These are phyloP conservation scores for Rhyacophila evoluta DNA, from an alignment of 2,888 invertebrate species.

Conservation along the genomic window DNA sequence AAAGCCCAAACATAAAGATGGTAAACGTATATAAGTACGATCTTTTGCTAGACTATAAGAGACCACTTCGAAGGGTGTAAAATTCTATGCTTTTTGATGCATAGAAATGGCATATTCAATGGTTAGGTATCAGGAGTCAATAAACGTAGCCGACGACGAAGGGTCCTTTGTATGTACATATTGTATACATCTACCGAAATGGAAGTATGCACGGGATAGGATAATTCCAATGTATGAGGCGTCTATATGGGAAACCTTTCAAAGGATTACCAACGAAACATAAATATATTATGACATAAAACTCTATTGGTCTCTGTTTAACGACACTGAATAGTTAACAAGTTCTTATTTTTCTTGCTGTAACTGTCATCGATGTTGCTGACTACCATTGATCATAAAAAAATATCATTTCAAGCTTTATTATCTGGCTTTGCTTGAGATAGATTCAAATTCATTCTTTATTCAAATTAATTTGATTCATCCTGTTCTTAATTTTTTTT, in stretches of 20 bases:
- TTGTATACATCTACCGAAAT: neutral
- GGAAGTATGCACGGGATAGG: neutral
- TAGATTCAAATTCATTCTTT: no score
- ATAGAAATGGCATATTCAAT: slow-evolving; percentile 48
- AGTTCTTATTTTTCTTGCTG: no score
- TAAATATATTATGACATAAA: no score
- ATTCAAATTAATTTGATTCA: no score
- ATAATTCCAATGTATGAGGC: slow-evolving; percentile 12
- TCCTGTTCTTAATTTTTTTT: no score
- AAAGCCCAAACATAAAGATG: neutral
- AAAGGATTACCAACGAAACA: no score
- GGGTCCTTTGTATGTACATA: neutral
- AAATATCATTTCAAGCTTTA: no score
- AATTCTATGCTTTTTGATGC: slow-evolving; percentile 49
- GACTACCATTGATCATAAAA: no score
- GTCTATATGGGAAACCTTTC: neutral
- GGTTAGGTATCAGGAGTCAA: slow-evolving; percentile 43
- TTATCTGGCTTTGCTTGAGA: no score
- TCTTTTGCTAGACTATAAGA: neutral
- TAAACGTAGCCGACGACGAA: neutral
- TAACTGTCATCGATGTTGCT: no score
- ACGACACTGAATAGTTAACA: no score
- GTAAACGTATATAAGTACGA: neutral
- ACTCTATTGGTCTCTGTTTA: no score
- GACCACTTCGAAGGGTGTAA: neutral